Evolutionary conservation across 2,113 vertebrate genomes (phyloP), one percentile per base, ranked within the genome.

Genomic region (Syngnathus floridae): DNA sequence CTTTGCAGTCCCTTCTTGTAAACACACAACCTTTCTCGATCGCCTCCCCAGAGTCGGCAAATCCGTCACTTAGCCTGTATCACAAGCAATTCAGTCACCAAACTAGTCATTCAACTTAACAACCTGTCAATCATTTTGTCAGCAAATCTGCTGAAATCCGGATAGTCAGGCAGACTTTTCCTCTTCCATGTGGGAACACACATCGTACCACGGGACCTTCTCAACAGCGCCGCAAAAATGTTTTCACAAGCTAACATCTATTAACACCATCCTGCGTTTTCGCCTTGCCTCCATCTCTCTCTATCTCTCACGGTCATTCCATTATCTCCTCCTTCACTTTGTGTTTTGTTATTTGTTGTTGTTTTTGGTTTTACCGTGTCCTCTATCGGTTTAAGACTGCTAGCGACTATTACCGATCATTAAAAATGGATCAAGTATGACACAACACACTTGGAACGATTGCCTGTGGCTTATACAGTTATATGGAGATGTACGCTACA

Each of bases 351-450:
- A 77, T 79, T 65, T 71, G 72, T 80, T 80, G 46, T 73, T 60
- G 63, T 70, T 64, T 13, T 35, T 51, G 4, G 1, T 43, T 36
- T 1, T 78, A 26, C 69, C 4, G 21, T 49, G 68, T 83, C 67
- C 61, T 70, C 46, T 69, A 70, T 68, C 71, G 67, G 74, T 66
- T 80, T 77, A 78, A 79, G 74, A 78, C 80, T 79, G 73, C 72
- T 70, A 79, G 84, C 81, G 31, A 84, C 78, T 78, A 87, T 86
- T 84, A 85, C 84, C 57, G 26, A 82, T 81, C 80, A 86, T 89
- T 87, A 86, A 89, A 87, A 83, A 87, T 86, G 65, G 66, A 86
- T 85, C 72, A 57, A 79, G 76, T 76, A 79, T 75, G 77, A 86
- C 26, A 82, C 66, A 69, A 75, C 78, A 70, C 70, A 69, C 68